Percentiles rank a stretch among this genome's conserved stretches.
phyloP scores from a whole-genome alignment of 2,797 vertebrate species.

The Pyrocephalus nanus region DNA sequence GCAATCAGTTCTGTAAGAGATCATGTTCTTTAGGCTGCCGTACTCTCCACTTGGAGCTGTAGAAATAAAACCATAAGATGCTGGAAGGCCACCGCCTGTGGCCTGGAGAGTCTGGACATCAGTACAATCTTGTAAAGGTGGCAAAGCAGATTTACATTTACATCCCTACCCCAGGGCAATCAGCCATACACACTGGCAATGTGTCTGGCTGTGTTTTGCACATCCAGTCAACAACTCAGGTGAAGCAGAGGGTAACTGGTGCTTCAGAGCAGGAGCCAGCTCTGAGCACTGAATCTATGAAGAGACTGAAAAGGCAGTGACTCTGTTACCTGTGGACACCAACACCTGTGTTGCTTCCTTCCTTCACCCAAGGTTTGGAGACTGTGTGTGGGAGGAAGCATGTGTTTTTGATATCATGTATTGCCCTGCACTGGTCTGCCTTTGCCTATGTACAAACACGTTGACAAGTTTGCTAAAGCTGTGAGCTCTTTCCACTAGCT shows the following conservation, averaged over 20 bases:
- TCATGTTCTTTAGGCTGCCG: background rate
- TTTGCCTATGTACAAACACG: background rate
- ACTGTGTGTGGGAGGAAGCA: background rate
- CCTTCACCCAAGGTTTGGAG: background rate
- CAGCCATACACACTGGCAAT: rapidly evolving
- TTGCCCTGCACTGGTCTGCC: background rate
- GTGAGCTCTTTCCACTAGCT: background rate
- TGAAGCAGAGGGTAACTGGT: background rate
- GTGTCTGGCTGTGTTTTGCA: background rate
- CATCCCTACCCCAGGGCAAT: background rate
- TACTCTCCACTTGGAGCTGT: background rate
- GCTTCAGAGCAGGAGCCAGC: background rate
- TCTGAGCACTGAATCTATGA: rapidly evolving
- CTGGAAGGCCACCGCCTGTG: background rate
- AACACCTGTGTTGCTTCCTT: background rate
- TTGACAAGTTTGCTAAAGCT: background rate
- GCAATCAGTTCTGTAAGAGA: background rate
- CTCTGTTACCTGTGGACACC: background rate
- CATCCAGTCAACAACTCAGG: background rate
- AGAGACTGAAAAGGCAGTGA: background rate
- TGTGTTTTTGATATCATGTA: background rate
- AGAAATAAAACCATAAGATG: background rate
- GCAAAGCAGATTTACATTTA: background rate
- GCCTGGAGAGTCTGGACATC: background rate
- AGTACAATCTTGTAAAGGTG: background rate